Conservation (phyloP, 1,140 invertebrate species). For the Vanessa tameamea region DNA sequence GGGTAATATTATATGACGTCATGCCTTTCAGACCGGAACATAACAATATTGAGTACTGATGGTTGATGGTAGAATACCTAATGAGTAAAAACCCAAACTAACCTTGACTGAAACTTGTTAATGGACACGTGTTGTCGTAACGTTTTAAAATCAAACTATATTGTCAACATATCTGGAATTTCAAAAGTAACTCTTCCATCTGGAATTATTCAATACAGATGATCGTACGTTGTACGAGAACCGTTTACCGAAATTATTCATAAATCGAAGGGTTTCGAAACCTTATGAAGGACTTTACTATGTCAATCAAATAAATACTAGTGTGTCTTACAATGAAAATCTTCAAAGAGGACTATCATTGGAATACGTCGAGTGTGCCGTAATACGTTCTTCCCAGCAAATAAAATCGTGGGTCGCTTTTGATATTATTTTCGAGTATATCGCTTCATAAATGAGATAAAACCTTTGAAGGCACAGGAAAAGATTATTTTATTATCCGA, state of each 20-base stretch:
- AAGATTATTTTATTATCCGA: constrained; percentile 64
- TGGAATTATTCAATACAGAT: too few relatives aligned
- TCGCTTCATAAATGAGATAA: constrained; percentile 55
- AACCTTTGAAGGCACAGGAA: constrained; percentile 44
- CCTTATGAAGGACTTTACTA: neutral
- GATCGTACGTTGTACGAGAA: neutral
- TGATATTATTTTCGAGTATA: constrained; percentile 54
- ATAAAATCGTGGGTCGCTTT: constrained; percentile 44
- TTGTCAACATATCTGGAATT: too few relatives aligned
- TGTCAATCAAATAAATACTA: neutral
- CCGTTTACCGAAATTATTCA: neutral
- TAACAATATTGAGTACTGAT: too few relatives aligned
- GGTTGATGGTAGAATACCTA: too few relatives aligned
- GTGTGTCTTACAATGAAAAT: neutral
- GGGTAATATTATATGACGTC: too few relatives aligned
- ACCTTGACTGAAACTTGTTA: too few relatives aligned
- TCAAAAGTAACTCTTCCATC: too few relatives aligned
- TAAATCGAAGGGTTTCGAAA: neutral
- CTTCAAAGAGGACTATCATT: neutral
- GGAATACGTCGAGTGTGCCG: constrained; percentile 40
- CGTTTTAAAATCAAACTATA: too few relatives aligned
- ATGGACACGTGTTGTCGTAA: too few relatives aligned
- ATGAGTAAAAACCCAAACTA: too few relatives aligned
- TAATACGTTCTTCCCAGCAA: constrained; percentile 40
- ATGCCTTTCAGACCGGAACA: too few relatives aligned